Evolutionary conservation across 1,140 invertebrate genomes (phyloP).

Genomic region (Euborellia annulipes): DNA sequence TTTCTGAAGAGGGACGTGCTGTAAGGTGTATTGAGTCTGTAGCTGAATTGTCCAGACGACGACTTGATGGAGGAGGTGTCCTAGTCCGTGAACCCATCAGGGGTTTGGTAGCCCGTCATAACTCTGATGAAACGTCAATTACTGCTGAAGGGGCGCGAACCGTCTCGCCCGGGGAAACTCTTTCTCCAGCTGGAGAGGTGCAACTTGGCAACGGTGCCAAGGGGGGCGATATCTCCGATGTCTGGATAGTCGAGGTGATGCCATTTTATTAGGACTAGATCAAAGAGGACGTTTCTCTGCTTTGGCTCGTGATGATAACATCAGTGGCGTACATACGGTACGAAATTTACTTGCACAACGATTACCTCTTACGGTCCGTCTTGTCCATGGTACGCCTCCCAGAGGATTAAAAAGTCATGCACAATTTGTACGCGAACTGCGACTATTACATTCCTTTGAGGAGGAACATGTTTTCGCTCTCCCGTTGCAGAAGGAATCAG

Average conservation of each 20-base stretch:
- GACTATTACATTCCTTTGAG: constrained; percentile 68
- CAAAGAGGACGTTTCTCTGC: constrained; percentile 80
- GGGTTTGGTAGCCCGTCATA: constrained; percentile 53
- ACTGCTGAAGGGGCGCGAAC: constrained; percentile 55
- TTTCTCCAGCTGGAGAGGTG: constrained; percentile 54
- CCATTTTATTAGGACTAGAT: constrained; percentile 64
- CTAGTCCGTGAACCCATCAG: constrained; percentile 74
- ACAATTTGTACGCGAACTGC: constrained; percentile 67
- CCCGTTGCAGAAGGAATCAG: constrained; percentile 61
- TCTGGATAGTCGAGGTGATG: constrained; percentile 67
- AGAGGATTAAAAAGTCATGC: constrained; percentile 59
- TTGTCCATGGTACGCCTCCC: constrained; percentile 74
- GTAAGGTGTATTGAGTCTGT: constrained; percentile 81
- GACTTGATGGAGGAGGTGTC: constrained; percentile 56
- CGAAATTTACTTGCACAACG: constrained; percentile 72
- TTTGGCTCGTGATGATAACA: constrained; percentile 77
- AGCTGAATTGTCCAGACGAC: constrained; percentile 55
- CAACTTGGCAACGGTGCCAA: constrained; percentile 38
- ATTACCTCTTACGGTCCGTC: constrained; percentile 74
- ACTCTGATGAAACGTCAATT: constrained; percentile 40
- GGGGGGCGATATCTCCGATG: constrained; percentile 70
- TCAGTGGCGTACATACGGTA: constrained; percentile 78
- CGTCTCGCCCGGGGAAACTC: constrained; percentile 59
- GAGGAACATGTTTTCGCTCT: constrained; percentile 58
- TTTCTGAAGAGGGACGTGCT: constrained; percentile 81